Conservation (phyloP, 2,113 vertebrate genomes). For the Eidolon helvum region DNA sequence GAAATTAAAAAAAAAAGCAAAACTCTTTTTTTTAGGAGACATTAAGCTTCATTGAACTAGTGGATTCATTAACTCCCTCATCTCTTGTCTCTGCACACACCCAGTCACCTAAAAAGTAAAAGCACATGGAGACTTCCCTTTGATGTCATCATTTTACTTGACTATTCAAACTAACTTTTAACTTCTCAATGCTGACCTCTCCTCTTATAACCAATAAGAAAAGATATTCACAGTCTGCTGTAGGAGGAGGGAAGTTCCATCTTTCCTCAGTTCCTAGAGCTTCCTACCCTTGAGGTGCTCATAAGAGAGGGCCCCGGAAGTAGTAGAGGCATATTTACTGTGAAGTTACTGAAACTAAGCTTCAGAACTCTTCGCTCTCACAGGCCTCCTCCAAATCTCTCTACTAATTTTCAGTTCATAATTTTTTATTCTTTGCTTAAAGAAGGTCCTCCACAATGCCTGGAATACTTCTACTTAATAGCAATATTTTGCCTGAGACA, state of each 20-base stretch:
- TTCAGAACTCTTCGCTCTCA: neutral
- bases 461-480: neutral
- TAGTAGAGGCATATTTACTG: neutral
- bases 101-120: neutral
- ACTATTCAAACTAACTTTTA: neutral
- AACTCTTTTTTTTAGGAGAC: neutral
- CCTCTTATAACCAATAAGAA: neutral
- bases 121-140: neutral
- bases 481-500: neutral
- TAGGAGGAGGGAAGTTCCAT: fast-evolving
- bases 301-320: too few relatives aligned
- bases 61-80: neutral
- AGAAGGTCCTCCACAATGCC: neutral
- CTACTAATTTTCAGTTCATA: neutral
- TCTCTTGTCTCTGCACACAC: neutral
- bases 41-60: neutral
- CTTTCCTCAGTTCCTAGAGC: neutral
- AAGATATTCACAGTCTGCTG: neutral
- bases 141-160: neutral
- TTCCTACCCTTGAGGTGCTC: neutral
- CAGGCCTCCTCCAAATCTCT: neutral
- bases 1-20: neutral
- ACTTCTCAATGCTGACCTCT: neutral
- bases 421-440: neutral
- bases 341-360: neutral